Evolutionary conservation across 2,888 invertebrate genomes (phyloP).

Genomic region (Didymodactylos carnosus): DNA sequence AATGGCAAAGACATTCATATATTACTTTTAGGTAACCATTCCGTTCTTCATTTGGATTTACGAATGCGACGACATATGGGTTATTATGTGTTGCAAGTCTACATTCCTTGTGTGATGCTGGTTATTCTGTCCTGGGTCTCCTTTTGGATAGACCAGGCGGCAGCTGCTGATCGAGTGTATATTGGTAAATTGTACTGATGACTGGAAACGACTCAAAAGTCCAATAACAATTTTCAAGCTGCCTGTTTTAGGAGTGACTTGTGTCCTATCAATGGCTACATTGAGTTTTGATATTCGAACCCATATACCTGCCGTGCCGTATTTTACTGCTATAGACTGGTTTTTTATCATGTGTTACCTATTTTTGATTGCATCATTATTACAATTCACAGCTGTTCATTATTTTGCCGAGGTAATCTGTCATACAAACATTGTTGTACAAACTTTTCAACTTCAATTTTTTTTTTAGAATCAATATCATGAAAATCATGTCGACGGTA

Average conservation of each 20-base stretch:
- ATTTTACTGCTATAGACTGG: constrained; percentile 64
- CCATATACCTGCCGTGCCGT: constrained; percentile 61
- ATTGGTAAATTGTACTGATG: constrained; percentile 14
- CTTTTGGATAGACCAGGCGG: constrained; percentile 81
- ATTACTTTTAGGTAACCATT: neutral
- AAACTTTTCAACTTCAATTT: neutral
- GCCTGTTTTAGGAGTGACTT: constrained; percentile 24
- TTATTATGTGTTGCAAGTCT: constrained; percentile 77
- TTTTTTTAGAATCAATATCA: neutral
- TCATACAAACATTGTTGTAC: neutral
- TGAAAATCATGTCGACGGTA: neutral
- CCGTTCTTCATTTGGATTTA: constrained; percentile 57
- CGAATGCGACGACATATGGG: constrained; percentile 72
- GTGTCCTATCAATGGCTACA: constrained; percentile 64
- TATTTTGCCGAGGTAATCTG: constrained; percentile 57
- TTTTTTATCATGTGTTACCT: constrained; percentile 61
- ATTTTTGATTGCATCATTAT: constrained; percentile 53
- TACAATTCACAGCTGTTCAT: constrained; percentile 87
- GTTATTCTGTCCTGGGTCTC: constrained; percentile 82
- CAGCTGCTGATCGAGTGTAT: constrained; percentile 54
- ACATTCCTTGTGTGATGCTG: constrained; percentile 72
- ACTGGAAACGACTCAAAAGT: no score
- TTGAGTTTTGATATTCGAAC: constrained; percentile 56
- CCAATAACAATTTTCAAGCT: constrained; percentile 73
- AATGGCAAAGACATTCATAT: no score